A percentile compares a stretch with the other conserved stretches of the same genome.
Conservation (phyloP, 2,888 invertebrate genomes). For the Tetramorium bicarinatum region DNA sequence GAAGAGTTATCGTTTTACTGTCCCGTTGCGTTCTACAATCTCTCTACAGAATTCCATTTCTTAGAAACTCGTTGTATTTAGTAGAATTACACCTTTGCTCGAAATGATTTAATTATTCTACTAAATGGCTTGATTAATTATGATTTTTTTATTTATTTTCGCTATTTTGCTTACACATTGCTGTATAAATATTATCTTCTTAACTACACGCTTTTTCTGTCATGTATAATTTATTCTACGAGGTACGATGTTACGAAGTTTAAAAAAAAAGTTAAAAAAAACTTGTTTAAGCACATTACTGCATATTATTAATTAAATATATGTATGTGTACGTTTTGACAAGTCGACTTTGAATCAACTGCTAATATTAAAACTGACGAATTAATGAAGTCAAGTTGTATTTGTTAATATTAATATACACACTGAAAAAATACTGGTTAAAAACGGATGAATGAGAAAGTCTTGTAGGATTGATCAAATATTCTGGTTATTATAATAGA, state of each 20-base stretch:
- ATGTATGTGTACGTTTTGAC: background rate
- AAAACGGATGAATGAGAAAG: no score
- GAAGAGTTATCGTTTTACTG: constrained; percentile 46
- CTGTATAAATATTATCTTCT: background rate
- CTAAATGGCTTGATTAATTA: background rate
- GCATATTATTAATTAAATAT: background rate
- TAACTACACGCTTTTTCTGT: background rate
- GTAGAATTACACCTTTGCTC: background rate
- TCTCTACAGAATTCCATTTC: constrained; percentile 33
- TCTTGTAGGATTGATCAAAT: no score
- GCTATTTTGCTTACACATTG: background rate
- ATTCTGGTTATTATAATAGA: no score
- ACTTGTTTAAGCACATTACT: background rate
- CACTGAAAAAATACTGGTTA: no score
- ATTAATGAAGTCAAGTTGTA: no score
- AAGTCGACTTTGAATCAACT: background rate
- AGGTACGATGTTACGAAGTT: background rate
- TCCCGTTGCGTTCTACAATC: constrained; percentile 39
- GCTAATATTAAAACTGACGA: no score
- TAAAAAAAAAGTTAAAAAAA: constrained; percentile 8
- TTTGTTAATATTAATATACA: background rate
- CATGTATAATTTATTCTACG: background rate
- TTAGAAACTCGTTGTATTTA: background rate
- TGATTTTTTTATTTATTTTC: background rate
- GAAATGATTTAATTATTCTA: background rate